Evolutionary conservation across 2,113 vertebrate genomes (phyloP), one percentile per base, ranked within the genome.

Genomic region (Lagopus muta): DNA sequence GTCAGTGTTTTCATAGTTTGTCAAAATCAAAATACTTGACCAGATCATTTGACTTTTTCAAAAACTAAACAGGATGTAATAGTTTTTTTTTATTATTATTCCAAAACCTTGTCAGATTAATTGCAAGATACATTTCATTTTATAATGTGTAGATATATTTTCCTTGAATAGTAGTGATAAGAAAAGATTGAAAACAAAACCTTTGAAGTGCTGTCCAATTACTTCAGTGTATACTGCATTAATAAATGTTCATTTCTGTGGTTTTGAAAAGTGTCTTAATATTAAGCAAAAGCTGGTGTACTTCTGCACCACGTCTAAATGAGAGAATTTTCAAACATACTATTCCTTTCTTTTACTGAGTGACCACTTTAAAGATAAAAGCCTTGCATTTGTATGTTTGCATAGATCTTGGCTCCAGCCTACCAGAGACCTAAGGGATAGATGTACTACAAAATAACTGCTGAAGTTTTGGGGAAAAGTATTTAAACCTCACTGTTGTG

Each of bases 121-220:
- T 83, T 90, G 88, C 76, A 93, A 83, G 92, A 93, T 61, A 84
- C 86, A 42, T 86, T 81, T 79, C 86, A 88, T 92, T 91, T 95
- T 83, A 90, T 92, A 92, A 0, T 42, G 81, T 94, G 58, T 90
- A 94, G 93, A 93, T 93, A 84, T n/a, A 78, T 88, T 77, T 93
- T 93, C 48, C 45, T 60, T 82, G 83, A 82, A 78, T 84, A 40
- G 38, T 55, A 5, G n/a, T 70, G 70, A 82, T 78, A 81, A 70
- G n/a, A 57, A 55, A 93, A 94, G 88, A 47, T 78, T 72, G 78
- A 42, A 89, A 89, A 54, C 27, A 47, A 52, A 30, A 45, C 45
- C 90, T 96, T 96, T 94, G 90, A 96, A 95, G 86, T 86, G 5
- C 79, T 93, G 86, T 91, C 89, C 93, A 94, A 57, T 95, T 92